Conservation (phyloP, 2,113 vertebrate genomes). For the Butastur rufipennis region DNA sequence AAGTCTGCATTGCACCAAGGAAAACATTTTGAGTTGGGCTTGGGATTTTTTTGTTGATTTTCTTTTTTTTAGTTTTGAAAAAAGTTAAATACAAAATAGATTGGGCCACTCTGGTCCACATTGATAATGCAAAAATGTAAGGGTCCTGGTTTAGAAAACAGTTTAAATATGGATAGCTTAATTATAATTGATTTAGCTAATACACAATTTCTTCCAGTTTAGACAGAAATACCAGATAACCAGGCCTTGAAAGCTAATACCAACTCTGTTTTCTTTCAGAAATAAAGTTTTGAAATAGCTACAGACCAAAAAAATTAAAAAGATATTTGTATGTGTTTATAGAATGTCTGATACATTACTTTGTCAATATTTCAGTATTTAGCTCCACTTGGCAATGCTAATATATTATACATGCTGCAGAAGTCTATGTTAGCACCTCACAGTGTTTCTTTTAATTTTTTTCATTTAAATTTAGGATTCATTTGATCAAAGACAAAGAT, state of each 20-base stretch:
- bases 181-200: not conserved
- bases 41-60: not conserved
- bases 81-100: not conserved
- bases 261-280: not conserved
- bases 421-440: conserved; percentile 49
- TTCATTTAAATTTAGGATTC: conserved; percentile 76
- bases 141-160: not conserved
- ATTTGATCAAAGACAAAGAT: conserved; percentile 79
- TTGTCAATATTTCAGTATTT: conserved; percentile 59
- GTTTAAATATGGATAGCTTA: not conserved
- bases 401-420: conserved; percentile 57
- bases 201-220: not conserved
- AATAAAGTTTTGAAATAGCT: conserved; percentile 19
- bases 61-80: not conserved
- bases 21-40: not conserved
- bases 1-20: not conserved
- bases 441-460: conserved; percentile 65
- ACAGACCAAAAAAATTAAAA: not conserved
- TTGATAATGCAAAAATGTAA: not conserved
- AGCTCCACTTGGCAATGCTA: conserved; percentile 23
- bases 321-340: conserved; percentile 37
- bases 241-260: not conserved
- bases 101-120: not conserved
- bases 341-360: conserved; percentile 12
- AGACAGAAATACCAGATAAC: not conserved